phyloP scores from a whole-genome alignment of 2,113 vertebrate species.

The Indicator indicator region DNA sequence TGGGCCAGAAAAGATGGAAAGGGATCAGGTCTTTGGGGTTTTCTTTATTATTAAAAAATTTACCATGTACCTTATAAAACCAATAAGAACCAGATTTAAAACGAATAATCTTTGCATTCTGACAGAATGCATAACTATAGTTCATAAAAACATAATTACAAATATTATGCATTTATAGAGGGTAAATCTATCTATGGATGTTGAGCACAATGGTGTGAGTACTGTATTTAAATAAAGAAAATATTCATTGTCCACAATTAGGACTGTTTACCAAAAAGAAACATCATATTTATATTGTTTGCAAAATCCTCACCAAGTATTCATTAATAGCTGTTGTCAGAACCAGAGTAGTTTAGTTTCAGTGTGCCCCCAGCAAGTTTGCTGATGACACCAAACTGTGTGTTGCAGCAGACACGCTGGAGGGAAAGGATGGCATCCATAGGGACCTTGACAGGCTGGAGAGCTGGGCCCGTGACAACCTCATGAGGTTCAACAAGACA shows the following conservation, averaged over 20 bases:
- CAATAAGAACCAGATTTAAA: neutral
- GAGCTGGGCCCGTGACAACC: no score
- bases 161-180: neutral
- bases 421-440: no score
- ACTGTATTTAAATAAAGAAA: neutral
- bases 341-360: neutral
- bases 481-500: no score
- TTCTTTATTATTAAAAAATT: neutral
- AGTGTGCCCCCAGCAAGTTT: no score
- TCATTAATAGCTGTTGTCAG: neutral
- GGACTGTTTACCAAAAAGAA: neutral
- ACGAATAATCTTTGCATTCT: neutral
- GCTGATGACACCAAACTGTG: no score
- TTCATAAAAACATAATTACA: neutral
- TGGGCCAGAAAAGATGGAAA: neutral
- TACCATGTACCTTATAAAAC: neutral
- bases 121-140: neutral
- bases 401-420: no score
- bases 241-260: neutral
- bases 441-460: no score
- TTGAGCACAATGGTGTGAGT: neutral
- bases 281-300: neutral
- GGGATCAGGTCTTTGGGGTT: rapidly evolving
- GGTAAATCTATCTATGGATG: neutral
- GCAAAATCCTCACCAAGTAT: neutral